Percentiles rank a stretch among this genome's conserved stretches.
phyloP scores from a whole-genome alignment of 2,113 vertebrate genomes.

The Steatornis caripensis region DNA sequence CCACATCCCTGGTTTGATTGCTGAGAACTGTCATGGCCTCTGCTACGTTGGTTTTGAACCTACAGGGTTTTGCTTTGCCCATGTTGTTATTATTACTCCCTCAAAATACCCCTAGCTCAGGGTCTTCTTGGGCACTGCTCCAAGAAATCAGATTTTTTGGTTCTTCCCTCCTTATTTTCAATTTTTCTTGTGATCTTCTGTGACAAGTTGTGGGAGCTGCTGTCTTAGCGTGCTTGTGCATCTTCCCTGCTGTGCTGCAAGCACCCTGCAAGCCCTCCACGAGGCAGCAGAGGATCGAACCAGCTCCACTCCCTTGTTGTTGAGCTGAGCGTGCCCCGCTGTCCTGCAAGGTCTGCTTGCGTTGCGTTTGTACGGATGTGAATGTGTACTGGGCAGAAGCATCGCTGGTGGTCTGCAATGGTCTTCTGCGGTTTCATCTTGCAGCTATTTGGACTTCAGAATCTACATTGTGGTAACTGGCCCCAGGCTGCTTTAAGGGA shows the following conservation, averaged over 20 bases:
- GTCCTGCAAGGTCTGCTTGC: not conserved
- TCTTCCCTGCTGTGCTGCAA: not conserved
- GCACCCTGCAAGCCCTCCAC: not conserved
- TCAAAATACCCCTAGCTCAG: not conserved
- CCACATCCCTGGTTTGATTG: not conserved
- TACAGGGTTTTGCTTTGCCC: not conserved
- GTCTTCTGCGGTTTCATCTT: not conserved
- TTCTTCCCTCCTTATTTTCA: not conserved
- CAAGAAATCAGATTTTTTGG: not conserved
- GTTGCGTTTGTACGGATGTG: fast-evolving
- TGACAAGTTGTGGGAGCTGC: not conserved
- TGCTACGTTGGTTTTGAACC: not conserved
- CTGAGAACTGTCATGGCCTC: not conserved
- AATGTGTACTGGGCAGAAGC: not conserved
- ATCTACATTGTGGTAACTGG: not conserved
- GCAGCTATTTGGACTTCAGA: not conserved
- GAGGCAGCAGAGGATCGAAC: not conserved
- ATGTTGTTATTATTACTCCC: not conserved
- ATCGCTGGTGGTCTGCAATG: not conserved
- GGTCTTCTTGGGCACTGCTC: not conserved
- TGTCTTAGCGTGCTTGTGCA: not conserved
- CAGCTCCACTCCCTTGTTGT: fast-evolving
- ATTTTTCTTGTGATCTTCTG: not conserved
- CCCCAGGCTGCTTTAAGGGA: not conserved
- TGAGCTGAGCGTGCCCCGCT: not conserved